phyloP scores from a whole-genome alignment of 2,113 vertebrate species.

The Bubo scandiacus region DNA sequence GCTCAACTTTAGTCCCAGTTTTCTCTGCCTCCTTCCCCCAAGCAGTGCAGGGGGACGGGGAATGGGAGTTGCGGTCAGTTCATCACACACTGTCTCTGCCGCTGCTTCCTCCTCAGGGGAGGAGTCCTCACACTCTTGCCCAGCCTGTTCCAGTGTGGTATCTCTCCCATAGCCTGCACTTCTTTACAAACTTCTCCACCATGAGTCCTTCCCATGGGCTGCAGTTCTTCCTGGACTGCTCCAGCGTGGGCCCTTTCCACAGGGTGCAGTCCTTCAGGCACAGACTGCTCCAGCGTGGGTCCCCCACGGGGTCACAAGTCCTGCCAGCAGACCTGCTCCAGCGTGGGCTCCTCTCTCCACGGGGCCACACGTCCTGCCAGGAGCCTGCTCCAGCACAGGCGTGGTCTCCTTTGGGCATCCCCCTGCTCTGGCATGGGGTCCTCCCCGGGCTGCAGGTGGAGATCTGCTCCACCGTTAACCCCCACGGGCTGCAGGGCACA shows the following conservation, averaged over 20 bases:
- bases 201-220: background rate
- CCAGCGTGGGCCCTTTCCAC: background rate
- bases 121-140: background rate
- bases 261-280: background rate
- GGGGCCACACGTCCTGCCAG: background rate
- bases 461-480: background rate
- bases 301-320: background rate
- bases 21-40: background rate
- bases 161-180: background rate
- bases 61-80: too few relatives aligned
- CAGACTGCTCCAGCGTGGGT: background rate
- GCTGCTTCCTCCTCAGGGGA: background rate
- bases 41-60: too few relatives aligned
- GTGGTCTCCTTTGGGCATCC: too few relatives aligned
- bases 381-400: background rate
- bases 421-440: background rate
- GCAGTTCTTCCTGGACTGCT: background rate
- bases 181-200: too few relatives aligned
- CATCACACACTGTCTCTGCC: too few relatives aligned
- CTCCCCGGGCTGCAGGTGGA: background rate
- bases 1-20: background rate
- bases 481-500: background rate
- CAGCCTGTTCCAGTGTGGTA: background rate
- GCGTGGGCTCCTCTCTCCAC: too few relatives aligned
- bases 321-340: background rate